phyloP scores from a whole-genome alignment of 1,140 invertebrate species.

The Drosophila nebulosa region DNA sequence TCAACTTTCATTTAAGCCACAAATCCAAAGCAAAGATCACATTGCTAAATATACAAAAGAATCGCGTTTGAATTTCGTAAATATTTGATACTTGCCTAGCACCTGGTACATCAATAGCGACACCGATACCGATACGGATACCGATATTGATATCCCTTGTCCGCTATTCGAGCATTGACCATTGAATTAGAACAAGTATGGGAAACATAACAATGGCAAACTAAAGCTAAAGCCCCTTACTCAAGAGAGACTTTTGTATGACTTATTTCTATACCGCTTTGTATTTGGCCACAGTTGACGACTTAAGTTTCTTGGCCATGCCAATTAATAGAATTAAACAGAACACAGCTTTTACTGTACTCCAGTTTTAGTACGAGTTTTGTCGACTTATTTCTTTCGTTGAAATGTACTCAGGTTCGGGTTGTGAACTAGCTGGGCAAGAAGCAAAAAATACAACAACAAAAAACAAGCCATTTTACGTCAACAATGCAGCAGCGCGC shows the following conservation, averaged over 20 bases:
- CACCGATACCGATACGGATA: background rate
- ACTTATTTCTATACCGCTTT: background rate
- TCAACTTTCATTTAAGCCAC: conserved; percentile 18
- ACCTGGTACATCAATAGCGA: background rate
- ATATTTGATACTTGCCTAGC: background rate
- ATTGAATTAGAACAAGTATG: conserved; percentile 33
- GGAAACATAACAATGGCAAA: conserved; percentile 26
- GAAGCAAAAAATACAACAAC: conserved; percentile 9
- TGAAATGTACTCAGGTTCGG: conserved; percentile 26
- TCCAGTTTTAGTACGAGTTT: conserved; percentile 51
- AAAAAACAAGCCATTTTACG: conserved; percentile 37
- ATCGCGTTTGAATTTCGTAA: background rate
- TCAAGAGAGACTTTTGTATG: background rate
- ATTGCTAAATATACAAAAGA: background rate
- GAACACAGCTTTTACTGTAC: conserved; percentile 57
- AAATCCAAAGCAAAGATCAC: background rate
- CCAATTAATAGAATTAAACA: conserved; percentile 63
- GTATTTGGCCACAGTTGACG: conserved; percentile 39
- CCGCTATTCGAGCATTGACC: conserved; percentile 18
- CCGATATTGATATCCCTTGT: background rate
- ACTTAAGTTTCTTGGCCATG: conserved; percentile 41
- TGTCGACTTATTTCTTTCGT: conserved; percentile 33
- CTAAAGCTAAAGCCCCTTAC: background rate
- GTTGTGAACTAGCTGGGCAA: conserved; percentile 42
- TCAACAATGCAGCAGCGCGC: conserved; percentile 26